Evolutionary conservation across 2,797 vertebrate genomes (phyloP).

Genomic region (Falco concolor): DNA sequence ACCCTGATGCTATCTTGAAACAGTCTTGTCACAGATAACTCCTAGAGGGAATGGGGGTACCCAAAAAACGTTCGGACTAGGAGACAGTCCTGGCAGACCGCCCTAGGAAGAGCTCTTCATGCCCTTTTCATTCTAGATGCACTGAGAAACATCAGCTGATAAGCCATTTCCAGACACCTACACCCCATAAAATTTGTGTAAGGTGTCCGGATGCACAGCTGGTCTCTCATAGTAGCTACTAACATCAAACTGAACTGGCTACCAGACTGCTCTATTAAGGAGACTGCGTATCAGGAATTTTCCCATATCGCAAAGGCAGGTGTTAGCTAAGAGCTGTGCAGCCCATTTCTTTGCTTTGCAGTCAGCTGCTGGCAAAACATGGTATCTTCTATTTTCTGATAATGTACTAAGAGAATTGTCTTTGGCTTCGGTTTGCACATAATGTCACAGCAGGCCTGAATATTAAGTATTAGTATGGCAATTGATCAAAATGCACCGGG

Average conservation of each 20-base stretch:
- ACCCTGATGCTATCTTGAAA: neutral
- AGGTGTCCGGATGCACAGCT: rapidly evolving
- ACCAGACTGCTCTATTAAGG: neutral
- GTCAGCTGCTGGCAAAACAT: neutral
- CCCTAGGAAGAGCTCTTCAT: neutral
- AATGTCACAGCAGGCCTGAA: neutral
- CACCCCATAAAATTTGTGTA: rapidly evolving
- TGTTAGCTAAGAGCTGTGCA: neutral
- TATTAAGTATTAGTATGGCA: neutral
- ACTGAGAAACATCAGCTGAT: neutral
- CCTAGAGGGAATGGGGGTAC: neutral
- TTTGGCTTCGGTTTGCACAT: neutral
- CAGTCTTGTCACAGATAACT: neutral
- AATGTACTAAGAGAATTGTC: neutral
- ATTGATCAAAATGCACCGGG: neutral
- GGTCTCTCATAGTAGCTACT: neutral
- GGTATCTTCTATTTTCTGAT: neutral
- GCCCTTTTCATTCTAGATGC: neutral
- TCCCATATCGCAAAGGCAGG: neutral
- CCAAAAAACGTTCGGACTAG: neutral
- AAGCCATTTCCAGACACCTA: neutral
- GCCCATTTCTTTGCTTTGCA: neutral
- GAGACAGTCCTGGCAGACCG: neutral
- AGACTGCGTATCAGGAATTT: neutral
- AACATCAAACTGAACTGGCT: neutral